A percentile compares a stretch with the other conserved stretches of the same genome.
These are phyloP conservation scores for Protobothrops mucrosquamatus DNA, from an alignment of 2,113 vertebrate species.

Conservation along the genomic window DNA sequence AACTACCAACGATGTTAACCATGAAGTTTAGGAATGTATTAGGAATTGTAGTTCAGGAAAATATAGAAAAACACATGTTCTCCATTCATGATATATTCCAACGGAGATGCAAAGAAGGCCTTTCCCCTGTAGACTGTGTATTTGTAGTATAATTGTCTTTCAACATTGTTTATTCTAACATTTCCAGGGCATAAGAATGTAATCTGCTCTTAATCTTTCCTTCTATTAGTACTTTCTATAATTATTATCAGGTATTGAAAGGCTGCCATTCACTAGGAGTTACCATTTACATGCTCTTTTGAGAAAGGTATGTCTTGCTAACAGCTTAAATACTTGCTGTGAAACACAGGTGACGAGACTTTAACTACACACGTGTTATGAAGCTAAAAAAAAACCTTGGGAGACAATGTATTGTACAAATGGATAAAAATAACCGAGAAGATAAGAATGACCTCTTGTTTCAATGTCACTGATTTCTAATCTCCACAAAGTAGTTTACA, in stretches of 20 bases:
- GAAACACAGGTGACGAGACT: slow-evolving; percentile 71
- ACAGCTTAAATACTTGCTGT: slow-evolving; percentile 68
- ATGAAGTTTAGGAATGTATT: not conserved
- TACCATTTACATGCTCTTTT: slow-evolving; percentile 65
- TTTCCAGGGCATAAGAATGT: slow-evolving; percentile 10
- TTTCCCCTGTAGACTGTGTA: not conserved
- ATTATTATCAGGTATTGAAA: slow-evolving; percentile 61
- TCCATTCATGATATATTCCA: not conserved
- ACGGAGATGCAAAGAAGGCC: not conserved
- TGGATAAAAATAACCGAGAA: slow-evolving; percentile 68
- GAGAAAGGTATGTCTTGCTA: slow-evolving; percentile 65
- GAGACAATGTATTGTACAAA: slow-evolving; percentile 60
- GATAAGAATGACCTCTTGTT: slow-evolving; percentile 68
- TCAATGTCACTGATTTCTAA: slow-evolving; percentile 59
- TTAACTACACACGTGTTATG: slow-evolving; percentile 69
- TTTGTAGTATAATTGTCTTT: not conserved
- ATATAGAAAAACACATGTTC: not conserved
- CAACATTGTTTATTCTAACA: not conserved
- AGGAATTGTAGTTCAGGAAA: not conserved
- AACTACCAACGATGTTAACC: not conserved
- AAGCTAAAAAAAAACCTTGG: slow-evolving; percentile 61
- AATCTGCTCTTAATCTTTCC: slow-evolving; percentile 26
- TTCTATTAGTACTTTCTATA: slow-evolving; percentile 35
- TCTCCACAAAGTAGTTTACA: slow-evolving; percentile 47
- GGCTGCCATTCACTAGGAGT: slow-evolving; percentile 60